phyloP scores from a whole-genome alignment of 2,797 vertebrate genomes.

The Pseudopleuronectes americanus region DNA sequence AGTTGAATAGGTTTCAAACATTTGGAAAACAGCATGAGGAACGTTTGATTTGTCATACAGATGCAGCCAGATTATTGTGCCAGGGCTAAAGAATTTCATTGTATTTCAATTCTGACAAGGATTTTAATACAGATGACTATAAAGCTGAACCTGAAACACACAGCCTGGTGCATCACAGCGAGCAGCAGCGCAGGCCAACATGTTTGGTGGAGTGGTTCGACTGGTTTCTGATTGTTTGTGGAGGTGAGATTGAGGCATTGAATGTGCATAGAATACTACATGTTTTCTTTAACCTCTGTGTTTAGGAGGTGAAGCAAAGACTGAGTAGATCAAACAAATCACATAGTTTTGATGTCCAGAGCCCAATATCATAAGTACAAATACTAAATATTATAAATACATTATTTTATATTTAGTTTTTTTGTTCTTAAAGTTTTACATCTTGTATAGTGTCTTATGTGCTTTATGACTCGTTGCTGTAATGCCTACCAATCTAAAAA shows the following conservation, averaged over 20 bases:
- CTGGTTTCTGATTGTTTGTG: constrained; percentile 43
- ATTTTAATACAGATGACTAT: constrained; percentile 40
- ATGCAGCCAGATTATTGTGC: constrained; percentile 55
- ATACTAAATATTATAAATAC: background rate
- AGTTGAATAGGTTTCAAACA: constrained; percentile 79
- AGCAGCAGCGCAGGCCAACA: constrained; percentile 36
- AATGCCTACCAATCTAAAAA: background rate
- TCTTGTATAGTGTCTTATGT: too few species aligned
- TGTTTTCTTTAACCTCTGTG: constrained; percentile 1
- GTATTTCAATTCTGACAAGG: constrained; percentile 46
- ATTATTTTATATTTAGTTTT: too few species aligned
- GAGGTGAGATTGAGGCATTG: constrained; percentile 11
- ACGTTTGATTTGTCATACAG: constrained; percentile 73
- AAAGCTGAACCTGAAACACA: constrained; percentile 16
- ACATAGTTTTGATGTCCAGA: background rate
- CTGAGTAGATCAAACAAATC: background rate
- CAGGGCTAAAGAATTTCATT: constrained; percentile 58
- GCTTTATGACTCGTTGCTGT: too few species aligned
- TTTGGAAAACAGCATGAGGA: constrained; percentile 71
- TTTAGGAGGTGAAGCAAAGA: background rate
- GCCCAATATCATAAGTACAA: background rate
- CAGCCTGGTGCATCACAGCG: background rate
- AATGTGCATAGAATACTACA: background rate
- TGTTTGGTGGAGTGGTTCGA: constrained; percentile 38
- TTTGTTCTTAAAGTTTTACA: too few species aligned